Evolutionary conservation across 2,797 vertebrate species (phyloP).

Genomic region (Schizopygopsis pylzovi): DNA sequence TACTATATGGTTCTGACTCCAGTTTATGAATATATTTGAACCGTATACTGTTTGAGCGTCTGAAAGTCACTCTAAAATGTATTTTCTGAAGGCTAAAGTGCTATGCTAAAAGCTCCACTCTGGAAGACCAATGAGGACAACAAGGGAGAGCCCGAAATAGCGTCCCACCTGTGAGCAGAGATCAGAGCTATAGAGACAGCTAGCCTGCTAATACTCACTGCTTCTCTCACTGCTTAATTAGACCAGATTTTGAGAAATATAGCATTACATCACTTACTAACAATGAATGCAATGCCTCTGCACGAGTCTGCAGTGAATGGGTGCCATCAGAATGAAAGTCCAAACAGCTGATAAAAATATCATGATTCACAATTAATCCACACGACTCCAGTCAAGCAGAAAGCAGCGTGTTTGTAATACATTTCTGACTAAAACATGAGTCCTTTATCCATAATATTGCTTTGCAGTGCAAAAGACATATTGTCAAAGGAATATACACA

Average conservation of each 20-base stretch:
- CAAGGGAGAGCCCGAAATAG: conserved; percentile 77
- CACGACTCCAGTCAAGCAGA: not conserved
- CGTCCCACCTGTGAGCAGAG: conserved; percentile 76
- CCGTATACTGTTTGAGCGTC: not conserved
- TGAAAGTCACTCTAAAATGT: not conserved
- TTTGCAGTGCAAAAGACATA: too few species aligned
- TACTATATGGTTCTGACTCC: not conserved
- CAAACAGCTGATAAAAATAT: not conserved
- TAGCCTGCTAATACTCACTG: conserved; percentile 51
- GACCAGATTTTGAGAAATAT: not conserved
- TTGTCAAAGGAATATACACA: not conserved
- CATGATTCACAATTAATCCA: not conserved
- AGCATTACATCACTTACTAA: not conserved
- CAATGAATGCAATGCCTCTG: not conserved
- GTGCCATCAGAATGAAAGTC: not conserved
- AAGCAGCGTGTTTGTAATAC: not conserved
- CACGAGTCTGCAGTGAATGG: not conserved
- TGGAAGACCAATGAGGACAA: conserved; percentile 66
- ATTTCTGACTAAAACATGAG: not conserved
- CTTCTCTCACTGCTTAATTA: not conserved
- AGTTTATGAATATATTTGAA: not conserved
- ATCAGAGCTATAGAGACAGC: conserved; percentile 74
- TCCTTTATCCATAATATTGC: not conserved
- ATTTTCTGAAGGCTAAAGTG: conserved; percentile 47
- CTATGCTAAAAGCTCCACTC: conserved; percentile 50